Evolutionary conservation across 2,888 invertebrate genomes (phyloP).

Genomic region (Dasysyrphus albostriatus): DNA sequence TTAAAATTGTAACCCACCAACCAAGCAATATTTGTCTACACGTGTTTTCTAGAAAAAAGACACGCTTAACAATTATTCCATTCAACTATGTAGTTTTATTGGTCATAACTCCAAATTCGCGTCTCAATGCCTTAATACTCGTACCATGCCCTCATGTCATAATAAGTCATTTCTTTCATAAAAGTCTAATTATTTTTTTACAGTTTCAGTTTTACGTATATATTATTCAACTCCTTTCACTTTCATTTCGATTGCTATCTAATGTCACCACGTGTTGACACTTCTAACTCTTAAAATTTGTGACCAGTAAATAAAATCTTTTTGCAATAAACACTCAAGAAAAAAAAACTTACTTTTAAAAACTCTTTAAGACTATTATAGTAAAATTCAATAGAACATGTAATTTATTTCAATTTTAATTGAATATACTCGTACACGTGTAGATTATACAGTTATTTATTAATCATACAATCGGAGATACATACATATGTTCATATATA

Average conservation of each 20-base stretch:
- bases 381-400: neutral
- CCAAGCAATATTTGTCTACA: too few relatives aligned
- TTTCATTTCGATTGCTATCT: neutral
- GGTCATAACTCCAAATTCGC: too few relatives aligned
- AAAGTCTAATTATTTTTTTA: neutral
- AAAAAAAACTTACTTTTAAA: too few relatives aligned
- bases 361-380: neutral
- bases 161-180: neutral
- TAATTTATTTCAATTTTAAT: neutral
- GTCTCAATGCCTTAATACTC: too few relatives aligned
- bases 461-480: neutral
- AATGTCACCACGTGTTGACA: slow-evolving; percentile 1
- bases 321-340: neutral
- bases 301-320: neutral
- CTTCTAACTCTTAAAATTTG: neutral
- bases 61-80: too few relatives aligned
- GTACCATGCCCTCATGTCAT: neutral
- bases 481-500: neutral
- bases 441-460: neutral
- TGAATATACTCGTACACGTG: neutral
- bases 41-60: too few relatives aligned
- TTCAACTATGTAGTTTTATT: neutral
- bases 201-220: neutral
- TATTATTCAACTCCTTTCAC: slow-evolving; percentile 26
- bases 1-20: too few relatives aligned